Evolutionary conservation across 2,113 vertebrate species (phyloP).

Genomic region (Ginglymostoma cirratum): DNA sequence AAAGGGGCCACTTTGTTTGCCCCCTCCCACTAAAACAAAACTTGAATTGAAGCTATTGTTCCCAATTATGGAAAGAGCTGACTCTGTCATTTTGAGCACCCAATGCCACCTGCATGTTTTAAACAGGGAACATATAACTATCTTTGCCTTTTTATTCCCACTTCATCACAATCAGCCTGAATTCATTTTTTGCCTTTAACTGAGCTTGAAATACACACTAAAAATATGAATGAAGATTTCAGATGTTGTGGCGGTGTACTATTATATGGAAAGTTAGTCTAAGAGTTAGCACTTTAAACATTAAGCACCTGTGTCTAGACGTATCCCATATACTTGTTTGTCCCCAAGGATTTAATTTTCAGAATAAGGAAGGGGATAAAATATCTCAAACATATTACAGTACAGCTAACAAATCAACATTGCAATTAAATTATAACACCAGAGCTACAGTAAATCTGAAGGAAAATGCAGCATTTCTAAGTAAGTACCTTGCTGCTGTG

Average conservation of each 20-base stretch:
- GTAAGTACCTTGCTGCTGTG: background rate
- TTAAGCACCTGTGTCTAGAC: background rate
- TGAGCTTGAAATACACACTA: background rate
- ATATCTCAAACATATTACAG: background rate
- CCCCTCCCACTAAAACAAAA: background rate
- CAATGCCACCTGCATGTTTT: background rate
- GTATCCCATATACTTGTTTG: background rate
- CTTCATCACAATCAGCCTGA: background rate
- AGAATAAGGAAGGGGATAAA: background rate
- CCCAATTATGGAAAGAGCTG: background rate
- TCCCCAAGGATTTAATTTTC: background rate
- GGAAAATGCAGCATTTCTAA: background rate
- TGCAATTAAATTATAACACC: background rate
- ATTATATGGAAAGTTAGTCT: background rate
- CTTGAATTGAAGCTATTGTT: background rate
- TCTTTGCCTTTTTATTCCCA: background rate
- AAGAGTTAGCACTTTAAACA: background rate
- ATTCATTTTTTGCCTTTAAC: background rate
- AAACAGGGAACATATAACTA: background rate
- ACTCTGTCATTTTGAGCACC: background rate
- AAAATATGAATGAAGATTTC: background rate
- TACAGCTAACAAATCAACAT: background rate
- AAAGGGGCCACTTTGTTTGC: background rate
- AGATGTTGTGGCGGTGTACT: background rate
- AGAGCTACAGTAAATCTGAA: background rate